Percentiles rank a stretch among this genome's conserved stretches.
These are phyloP conservation scores for Pelecanoides urinatrix DNA, from an alignment of 2,113 vertebrate genomes.

Conservation along the genomic window DNA sequence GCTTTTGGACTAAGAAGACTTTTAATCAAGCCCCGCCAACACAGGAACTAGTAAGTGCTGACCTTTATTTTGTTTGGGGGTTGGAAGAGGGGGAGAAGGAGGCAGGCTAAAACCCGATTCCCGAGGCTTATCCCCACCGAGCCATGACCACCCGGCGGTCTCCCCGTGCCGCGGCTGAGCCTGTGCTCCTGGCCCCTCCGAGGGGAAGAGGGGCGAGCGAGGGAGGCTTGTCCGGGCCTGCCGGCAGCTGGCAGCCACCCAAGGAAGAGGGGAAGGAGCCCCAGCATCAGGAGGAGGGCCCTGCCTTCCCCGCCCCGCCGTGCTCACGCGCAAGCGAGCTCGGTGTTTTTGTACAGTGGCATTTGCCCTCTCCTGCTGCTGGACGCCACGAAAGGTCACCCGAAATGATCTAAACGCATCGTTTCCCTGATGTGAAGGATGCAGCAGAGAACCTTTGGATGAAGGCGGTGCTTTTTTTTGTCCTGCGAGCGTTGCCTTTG, in stretches of 20 bases:
- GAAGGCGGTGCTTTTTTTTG: background rate
- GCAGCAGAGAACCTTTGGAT: background rate
- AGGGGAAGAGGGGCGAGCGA: rapidly evolving
- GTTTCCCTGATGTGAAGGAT: background rate
- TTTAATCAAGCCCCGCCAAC: background rate
- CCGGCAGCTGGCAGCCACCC: background rate
- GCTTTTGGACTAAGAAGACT: background rate
- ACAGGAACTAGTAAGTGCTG: background rate
- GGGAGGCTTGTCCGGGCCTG: rapidly evolving
- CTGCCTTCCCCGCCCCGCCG: rapidly evolving
- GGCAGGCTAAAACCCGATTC: background rate
- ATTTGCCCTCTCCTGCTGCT: background rate
- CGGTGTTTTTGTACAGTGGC: rapidly evolving
- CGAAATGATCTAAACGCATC: background rate
- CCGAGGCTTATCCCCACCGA: rapidly evolving
- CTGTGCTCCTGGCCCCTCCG: rapidly evolving
- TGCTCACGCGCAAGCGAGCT: background rate
- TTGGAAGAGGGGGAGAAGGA: background rate
- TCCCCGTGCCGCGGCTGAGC: rapidly evolving
- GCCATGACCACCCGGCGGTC: rapidly evolving
- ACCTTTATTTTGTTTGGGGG: background rate
- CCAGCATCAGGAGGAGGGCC: rapidly evolving
- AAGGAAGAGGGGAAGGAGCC: background rate
- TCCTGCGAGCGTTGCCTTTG: background rate
- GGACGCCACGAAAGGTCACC: background rate